These are phyloP conservation scores for Stigmatopora nigra DNA, from an alignment of 2,113 vertebrate genomes.

Conservation along the genomic window DNA sequence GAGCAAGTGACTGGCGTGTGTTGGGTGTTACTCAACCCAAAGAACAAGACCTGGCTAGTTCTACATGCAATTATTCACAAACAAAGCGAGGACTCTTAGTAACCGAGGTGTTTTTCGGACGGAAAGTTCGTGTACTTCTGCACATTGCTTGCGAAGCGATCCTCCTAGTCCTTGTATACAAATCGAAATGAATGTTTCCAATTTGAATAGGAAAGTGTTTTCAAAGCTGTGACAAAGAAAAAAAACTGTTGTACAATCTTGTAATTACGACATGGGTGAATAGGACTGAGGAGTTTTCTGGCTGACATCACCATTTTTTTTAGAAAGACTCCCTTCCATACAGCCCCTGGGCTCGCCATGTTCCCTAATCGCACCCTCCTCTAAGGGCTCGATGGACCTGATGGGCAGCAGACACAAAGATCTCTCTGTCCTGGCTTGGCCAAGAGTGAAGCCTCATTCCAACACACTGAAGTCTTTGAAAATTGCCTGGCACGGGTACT, in stretches of 20 bases:
- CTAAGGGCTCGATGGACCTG: slow-evolving; percentile 39
- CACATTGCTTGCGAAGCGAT: slow-evolving; percentile 28
- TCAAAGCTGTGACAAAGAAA: slow-evolving; percentile 51
- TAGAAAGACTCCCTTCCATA: slow-evolving; percentile 55
- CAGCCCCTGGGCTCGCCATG: slow-evolving; percentile 43
- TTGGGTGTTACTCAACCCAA: slow-evolving; percentile 16
- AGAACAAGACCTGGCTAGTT: slow-evolving; percentile 32
- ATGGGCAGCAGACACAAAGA: slow-evolving; percentile 62
- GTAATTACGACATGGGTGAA: slow-evolving; percentile 63
- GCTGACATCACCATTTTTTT: slow-evolving; percentile 52
- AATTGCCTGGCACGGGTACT: slow-evolving; percentile 50
- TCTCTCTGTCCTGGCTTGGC: slow-evolving; percentile 59
- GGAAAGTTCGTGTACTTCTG: slow-evolving; percentile 13
- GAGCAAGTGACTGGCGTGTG: slow-evolving; percentile 25
- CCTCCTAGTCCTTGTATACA: slow-evolving; percentile 26
- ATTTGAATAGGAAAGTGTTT: slow-evolving; percentile 54
- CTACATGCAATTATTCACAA: background rate
- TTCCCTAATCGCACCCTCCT: slow-evolving; percentile 47
- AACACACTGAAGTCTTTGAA: slow-evolving; percentile 67
- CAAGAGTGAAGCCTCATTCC: slow-evolving; percentile 52
- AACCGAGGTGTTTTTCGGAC: slow-evolving; percentile 21
- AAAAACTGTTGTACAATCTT: slow-evolving; percentile 61
- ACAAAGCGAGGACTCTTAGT: slow-evolving; percentile 3
- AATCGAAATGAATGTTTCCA: slow-evolving; percentile 42
- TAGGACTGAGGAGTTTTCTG: slow-evolving; percentile 53